Evolutionary conservation across 2,113 vertebrate species (phyloP).

Genomic region (Engystomops pustulosus): DNA sequence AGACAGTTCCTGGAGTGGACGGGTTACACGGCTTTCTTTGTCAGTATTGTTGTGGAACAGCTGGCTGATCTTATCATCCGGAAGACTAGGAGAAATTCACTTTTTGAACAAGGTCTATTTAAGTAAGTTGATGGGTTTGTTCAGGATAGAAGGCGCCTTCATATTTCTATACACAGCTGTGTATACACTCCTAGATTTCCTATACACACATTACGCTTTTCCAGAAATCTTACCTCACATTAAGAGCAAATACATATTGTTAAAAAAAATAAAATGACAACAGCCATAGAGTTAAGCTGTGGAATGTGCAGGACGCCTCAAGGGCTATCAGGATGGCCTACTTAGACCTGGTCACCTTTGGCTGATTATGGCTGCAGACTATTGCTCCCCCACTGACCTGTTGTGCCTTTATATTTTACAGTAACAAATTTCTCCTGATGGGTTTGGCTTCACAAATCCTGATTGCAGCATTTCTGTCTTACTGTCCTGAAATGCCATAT

Average conservation of each 20-base stretch:
- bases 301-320: background rate
- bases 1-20: constrained; percentile 74
- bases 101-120: constrained; percentile 80
- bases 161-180: background rate
- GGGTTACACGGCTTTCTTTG: constrained; percentile 79
- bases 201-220: background rate
- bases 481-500: constrained; percentile 70
- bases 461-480: constrained; percentile 74
- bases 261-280: background rate
- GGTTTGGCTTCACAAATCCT: constrained; percentile 77
- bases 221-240: background rate
- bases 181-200: background rate
- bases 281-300: background rate
- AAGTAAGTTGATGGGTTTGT: constrained; percentile 62
- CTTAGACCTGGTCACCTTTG: no score
- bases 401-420: constrained; percentile 60
- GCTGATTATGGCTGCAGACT: background rate
- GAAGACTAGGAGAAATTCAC: constrained; percentile 80
- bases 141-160: background rate
- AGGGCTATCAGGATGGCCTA: no score
- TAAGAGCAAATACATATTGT: background rate
- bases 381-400: background rate
- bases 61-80: constrained; percentile 81
- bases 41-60: constrained; percentile 79
- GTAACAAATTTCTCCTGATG: constrained; percentile 81